Base-by-base conservation (phyloP, 2,113 vertebrate species). In the Bambusicola thoracicus region DNA sequence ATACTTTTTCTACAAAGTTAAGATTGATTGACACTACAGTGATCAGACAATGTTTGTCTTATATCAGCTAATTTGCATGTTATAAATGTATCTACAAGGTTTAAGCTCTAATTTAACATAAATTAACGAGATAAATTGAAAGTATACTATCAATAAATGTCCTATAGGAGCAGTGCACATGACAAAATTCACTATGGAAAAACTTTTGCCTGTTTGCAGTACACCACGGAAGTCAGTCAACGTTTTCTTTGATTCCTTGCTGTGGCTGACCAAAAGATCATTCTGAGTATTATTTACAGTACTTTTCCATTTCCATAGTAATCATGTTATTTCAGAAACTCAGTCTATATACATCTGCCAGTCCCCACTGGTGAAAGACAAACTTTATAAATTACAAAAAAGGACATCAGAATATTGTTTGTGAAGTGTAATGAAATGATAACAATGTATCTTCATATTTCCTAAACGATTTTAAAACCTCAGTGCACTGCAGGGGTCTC, bases 361-460 rank as follows among this genome's bases (percentile, higher is more conserved):
- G 59, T 59, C 63, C 40, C 66, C 17, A 14, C 46, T 43, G 51
- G 46, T 94, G 89, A 92, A 92, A 96, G 76, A 87, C 76, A 96
- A 65, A 86, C 51, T 86, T 58, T 96, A 89, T 94, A 90, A 96
- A 27, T 25, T 40, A 69, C 82, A 87, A 87, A 96, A 93, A 38
- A 18, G 43, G 66, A 82, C 66, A 81, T 68, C 32, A 32, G 55
- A 94, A 92, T 92, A 94, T 96, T 92, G 84, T 5, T 94, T 94
- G 68, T 93, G 92, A 96, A 96, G 84, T 83, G 75, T 56, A 93
- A 73, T 92, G 69, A 90, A 94, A 80, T 95, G 18, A 92, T 92
- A 94, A 96, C 92, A 95, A 82, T 72, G 59, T 93, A 91, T 94
- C 92, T 94, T 96, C 88, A 81, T 84, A 93, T 94, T 96, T 96